Conservation (phyloP, 2,888 invertebrate species). For the Lumbricus terrestris region DNA sequence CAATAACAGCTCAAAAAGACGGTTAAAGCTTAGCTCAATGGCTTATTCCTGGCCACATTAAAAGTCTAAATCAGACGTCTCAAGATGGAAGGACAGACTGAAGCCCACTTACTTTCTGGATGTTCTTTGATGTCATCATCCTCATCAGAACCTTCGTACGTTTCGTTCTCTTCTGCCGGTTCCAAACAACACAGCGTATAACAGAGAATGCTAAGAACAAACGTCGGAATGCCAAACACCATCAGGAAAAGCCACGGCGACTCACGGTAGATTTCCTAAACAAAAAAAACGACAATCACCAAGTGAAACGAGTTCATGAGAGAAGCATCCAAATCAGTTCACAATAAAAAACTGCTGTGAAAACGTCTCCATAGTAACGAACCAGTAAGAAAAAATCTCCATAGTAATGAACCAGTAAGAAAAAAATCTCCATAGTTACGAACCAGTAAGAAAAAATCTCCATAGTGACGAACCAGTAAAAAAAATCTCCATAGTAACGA, state of each 20-base stretch:
- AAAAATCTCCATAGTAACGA: too few relatives aligned
- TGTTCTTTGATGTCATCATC: conserved; percentile 40
- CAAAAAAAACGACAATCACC: not conserved
- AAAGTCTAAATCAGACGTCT: not conserved
- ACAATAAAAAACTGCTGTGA: too few relatives aligned
- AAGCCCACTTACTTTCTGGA: not conserved
- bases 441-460: too few relatives aligned
- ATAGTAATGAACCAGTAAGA: too few relatives aligned
- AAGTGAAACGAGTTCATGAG: not conserved
- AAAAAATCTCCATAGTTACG: too few relatives aligned
- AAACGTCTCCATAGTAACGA: too few relatives aligned
- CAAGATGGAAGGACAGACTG: not conserved
- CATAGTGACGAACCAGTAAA: too few relatives aligned
- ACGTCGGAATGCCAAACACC: conserved; percentile 88
- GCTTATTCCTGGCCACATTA: too few relatives aligned
- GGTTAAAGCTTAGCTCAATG: not conserved
- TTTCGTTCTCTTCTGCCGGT: conserved; percentile 74
- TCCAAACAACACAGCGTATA: conserved; percentile 96
- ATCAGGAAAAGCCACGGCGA: conserved; percentile 84
- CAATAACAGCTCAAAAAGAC: too few relatives aligned
- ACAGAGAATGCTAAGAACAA: conserved; percentile 87
- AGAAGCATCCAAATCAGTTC: too few relatives aligned
- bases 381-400: too few relatives aligned
- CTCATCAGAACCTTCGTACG: conserved; percentile 65
- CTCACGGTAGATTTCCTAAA: conserved; percentile 55